phyloP scores from a whole-genome alignment of 2,797 vertebrate species.

The Rachycentron canadum region DNA sequence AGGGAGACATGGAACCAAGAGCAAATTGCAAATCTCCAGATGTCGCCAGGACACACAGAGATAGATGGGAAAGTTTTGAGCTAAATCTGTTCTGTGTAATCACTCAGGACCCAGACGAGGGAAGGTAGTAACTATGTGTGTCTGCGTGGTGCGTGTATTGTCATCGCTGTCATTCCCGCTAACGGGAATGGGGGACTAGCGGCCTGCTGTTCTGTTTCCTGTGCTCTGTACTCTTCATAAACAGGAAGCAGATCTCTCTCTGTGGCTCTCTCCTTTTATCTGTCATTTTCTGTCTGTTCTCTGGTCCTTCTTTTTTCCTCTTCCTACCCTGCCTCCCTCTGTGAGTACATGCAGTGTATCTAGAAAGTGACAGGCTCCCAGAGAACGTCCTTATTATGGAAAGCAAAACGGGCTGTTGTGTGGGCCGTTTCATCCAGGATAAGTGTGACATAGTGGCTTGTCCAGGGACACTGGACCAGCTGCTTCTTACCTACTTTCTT shows the following conservation, averaged over 20 bases:
- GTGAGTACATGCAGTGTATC: constrained; percentile 44
- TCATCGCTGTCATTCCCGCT: constrained; percentile 40
- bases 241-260: constrained; percentile 77
- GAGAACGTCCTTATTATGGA: constrained; percentile 44
- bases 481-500: constrained; percentile 70
- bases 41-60: constrained; percentile 52
- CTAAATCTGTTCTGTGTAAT: constrained; percentile 62
- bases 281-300: constrained; percentile 46
- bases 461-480: constrained; percentile 40
- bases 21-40: constrained; percentile 63
- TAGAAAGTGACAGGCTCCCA: constrained; percentile 49
- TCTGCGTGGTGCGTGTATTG: constrained; percentile 30
- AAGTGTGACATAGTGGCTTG: constrained; percentile 45
- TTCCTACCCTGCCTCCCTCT: constrained; percentile 35
- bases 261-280: constrained; percentile 55
- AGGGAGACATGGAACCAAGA: constrained; percentile 41
- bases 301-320: constrained; percentile 44
- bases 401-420: constrained; percentile 43
- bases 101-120: constrained; percentile 52
- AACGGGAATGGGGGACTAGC: constrained; percentile 23
- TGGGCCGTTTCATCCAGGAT: constrained; percentile 41
- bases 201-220: constrained; percentile 68
- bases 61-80: constrained; percentile 45
- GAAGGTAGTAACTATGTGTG: constrained; percentile 41
- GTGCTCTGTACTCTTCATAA: constrained; percentile 70